phyloP scores from a whole-genome alignment of 2,113 vertebrate species.

The Oncorhynchus tshawytscha region DNA sequence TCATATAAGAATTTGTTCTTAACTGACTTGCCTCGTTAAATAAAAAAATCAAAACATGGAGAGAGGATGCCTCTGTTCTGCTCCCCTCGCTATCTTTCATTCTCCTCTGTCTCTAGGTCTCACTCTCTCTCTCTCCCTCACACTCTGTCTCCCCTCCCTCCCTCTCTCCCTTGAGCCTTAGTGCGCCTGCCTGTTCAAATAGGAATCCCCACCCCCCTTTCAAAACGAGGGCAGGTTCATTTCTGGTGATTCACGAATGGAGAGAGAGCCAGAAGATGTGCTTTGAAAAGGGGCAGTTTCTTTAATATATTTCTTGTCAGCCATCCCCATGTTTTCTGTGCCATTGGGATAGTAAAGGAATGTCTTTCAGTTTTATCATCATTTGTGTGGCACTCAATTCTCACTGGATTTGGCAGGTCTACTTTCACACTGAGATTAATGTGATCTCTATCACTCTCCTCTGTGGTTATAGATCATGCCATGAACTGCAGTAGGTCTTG shows the following conservation, averaged over 20 bases:
- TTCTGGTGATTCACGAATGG: constrained; percentile 15
- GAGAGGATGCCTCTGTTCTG: constrained; percentile 38
- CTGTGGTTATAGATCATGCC: too few relatives aligned
- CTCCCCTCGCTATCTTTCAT: constrained; percentile 39
- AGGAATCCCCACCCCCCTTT: constrained; percentile 52
- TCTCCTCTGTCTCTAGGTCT: not conserved
- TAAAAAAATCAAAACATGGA: constrained; percentile 16
- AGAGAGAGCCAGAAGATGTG: not conserved
- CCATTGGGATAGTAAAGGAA: constrained; percentile 10
- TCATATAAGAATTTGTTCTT: too few relatives aligned
- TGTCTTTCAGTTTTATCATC: constrained; percentile 24
- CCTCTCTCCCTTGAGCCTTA: constrained; percentile 31
- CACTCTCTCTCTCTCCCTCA: constrained; percentile 4
- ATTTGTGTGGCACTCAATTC: constrained; percentile 24
- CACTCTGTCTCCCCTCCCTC: too few relatives aligned
- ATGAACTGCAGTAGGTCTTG: too few relatives aligned
- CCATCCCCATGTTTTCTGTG: not conserved
- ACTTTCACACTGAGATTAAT: not conserved
- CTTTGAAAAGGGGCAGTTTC: constrained; percentile 15
- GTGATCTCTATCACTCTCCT: constrained; percentile 10
- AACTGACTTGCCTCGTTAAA: too few relatives aligned
- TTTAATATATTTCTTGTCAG: not conserved
- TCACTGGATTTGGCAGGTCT: constrained; percentile 13
- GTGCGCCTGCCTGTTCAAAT: constrained; percentile 57
- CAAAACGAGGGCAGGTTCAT: constrained; percentile 54